A percentile compares a stretch with the other conserved stretches of the same genome.
Evolutionary conservation across 2,888 invertebrate species (phyloP).

Genomic region (Drosophila subquinaria): DNA sequence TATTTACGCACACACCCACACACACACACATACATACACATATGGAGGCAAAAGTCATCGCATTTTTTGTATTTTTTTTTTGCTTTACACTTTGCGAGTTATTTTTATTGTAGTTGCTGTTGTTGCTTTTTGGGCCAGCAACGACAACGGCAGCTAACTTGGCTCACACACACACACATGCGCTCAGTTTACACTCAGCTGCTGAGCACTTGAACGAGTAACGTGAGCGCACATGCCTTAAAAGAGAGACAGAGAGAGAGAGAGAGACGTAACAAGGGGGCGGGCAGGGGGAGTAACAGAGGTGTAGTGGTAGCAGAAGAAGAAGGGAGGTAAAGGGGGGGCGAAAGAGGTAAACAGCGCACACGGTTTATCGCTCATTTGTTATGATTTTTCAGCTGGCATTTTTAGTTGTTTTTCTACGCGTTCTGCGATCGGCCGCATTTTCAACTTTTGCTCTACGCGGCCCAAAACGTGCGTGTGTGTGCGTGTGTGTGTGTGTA

Average conservation of each 20-base stretch:
- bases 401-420: slow-evolving; percentile 79
- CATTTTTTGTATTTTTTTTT: slow-evolving; percentile 28
- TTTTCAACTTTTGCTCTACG: slow-evolving; percentile 38
- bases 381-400: slow-evolving; percentile 80
- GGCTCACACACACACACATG: slow-evolving; percentile 37
- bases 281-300: too few species aligned
- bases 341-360: neutral
- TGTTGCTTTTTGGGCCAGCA: slow-evolving; percentile 23
- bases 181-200: slow-evolving; percentile 14
- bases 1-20: slow-evolving; percentile 20
- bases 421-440: slow-evolving; percentile 81
- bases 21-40: slow-evolving; percentile 19
- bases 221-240: slow-evolving; percentile 14
- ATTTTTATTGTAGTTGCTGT: slow-evolving; percentile 22
- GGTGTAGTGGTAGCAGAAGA: neutral
- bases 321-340: neutral
- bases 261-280: neutral
- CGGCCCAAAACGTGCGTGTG: slow-evolving; percentile 40
- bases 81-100: slow-evolving; percentile 48
- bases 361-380: slow-evolving; percentile 68
- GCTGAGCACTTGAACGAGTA: slow-evolving; percentile 25
- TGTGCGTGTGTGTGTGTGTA: neutral
- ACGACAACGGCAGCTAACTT: slow-evolving; percentile 47
- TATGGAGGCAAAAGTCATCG: slow-evolving; percentile 36
- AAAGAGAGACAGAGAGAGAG: neutral